phyloP scores from a whole-genome alignment of 1,140 invertebrate species.

The Aphaenogaster ashmeadi region DNA sequence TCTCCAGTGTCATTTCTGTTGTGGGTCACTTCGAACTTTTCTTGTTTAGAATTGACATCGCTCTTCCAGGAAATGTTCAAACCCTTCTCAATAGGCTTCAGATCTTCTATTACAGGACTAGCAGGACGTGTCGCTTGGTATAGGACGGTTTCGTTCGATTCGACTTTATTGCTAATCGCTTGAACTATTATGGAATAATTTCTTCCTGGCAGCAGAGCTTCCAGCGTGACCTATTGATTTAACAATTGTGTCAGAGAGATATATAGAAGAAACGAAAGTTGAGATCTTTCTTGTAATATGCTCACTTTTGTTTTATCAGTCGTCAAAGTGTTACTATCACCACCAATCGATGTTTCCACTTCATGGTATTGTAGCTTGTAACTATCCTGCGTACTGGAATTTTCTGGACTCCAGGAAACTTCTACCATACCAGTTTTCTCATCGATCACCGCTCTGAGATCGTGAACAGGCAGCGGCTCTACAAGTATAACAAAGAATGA shows the following conservation, averaged over 20 bases:
- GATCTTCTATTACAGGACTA: constrained; percentile 95
- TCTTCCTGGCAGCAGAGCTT: constrained; percentile 93
- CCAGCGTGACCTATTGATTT: constrained; percentile 88
- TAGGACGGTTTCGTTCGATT: constrained; percentile 92
- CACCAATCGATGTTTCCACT: constrained; percentile 92
- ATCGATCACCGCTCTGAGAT: constrained; percentile 88
- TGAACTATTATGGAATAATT: constrained; percentile 96
- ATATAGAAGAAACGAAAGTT: not conserved
- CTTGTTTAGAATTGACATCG: constrained; percentile 96
- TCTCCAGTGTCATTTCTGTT: constrained; percentile 93
- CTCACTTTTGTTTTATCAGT: constrained; percentile 88
- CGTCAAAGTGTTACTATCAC: constrained; percentile 91
- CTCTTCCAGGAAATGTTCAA: constrained; percentile 97
- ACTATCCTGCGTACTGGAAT: constrained; percentile 93
- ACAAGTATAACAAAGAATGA: constrained; percentile 69
- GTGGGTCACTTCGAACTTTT: constrained; percentile 95
- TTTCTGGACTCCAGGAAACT: constrained; percentile 92
- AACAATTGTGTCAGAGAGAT: constrained; percentile 17
- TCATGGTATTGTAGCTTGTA: constrained; percentile 96
- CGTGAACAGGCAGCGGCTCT: constrained; percentile 92
- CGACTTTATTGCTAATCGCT: constrained; percentile 94
- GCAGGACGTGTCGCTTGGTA: constrained; percentile 94
- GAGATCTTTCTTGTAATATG: not conserved
- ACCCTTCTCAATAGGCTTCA: constrained; percentile 92
- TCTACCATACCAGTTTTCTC: constrained; percentile 91